Base-by-base conservation (phyloP, 2,888 invertebrate species). In the Piscicola geometra region DNA sequence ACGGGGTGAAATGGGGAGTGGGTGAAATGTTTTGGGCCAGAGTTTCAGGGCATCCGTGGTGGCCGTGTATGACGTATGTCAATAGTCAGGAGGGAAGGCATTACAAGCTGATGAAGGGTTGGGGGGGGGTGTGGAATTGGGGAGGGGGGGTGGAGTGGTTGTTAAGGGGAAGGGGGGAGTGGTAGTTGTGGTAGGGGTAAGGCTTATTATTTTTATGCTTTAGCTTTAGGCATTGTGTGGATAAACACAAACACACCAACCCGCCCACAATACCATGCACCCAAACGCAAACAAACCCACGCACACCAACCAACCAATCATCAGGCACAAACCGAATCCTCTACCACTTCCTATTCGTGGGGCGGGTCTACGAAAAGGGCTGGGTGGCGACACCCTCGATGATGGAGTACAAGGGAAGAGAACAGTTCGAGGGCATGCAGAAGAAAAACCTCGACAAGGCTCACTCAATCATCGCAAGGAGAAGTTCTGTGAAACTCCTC, bases 291-390 rank as follows among this genome's bases (percentile, higher is more conserved):
- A 41, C 41, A 41, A 41, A 41, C 5, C 41, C 41, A 41, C 41
- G 9, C 41, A 41, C 41, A 41, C 41, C 41, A 41, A 41, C 41
- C 5, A 41, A 71, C 50, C 35, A 15, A 50, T 50, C 71, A 1
- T 35, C 47, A 69, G 75, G 70, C 0, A 36, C 47, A 0, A 50
- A 72, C 33, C 32, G 72, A 72, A 30, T 72, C 3, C 56, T 56
- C 33, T 86, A 85, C 79, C 94, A 94, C 84, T 92, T 94, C 0
- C 90, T 91, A 76, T 95, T 93, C 86, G 93, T 94, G 83, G 94
- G 92, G 0, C 92, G 93, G 83, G 91, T 90, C 79, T 92, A 91
- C 0, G 89, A 92, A 25, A 88, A 92, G 60, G 90, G 91, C 80
- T 94, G 94, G 94, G 81, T 84, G 2, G 86, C 88, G 9, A 88